A percentile compares a stretch with the other conserved stretches of the same genome.
phyloP scores from a whole-genome alignment of 92 coral and sea anemone genomes.

The Parazoanthus atlanticus region DNA sequence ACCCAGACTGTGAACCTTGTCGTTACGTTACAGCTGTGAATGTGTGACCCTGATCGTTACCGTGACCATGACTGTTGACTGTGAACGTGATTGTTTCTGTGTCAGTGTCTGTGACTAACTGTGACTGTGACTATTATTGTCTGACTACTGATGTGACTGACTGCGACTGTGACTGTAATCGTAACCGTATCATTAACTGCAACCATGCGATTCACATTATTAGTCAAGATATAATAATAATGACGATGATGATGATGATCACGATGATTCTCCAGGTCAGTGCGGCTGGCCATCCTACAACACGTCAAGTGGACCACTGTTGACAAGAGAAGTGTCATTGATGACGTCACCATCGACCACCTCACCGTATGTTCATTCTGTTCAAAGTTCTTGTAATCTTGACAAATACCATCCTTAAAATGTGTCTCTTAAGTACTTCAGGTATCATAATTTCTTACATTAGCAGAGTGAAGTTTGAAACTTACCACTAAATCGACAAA shows the following conservation, averaged over 20 bases:
- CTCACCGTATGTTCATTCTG: slow-evolving; percentile 51
- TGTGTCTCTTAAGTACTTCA: no score
- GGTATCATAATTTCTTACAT: no score
- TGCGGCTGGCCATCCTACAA: slow-evolving; percentile 81
- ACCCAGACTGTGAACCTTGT: background rate
- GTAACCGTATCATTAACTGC: background rate
- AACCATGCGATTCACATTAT: no score
- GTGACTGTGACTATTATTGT: background rate
- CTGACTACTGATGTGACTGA: background rate
- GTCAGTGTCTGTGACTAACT: background rate
- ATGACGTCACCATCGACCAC: slow-evolving; percentile 63
- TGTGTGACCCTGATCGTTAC: background rate
- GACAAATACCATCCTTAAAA: no score
- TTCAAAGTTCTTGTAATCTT: background rate
- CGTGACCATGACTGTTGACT: background rate
- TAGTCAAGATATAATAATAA: background rate
- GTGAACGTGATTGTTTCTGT: background rate
- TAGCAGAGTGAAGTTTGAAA: no score
- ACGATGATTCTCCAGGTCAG: slow-evolving; percentile 58
- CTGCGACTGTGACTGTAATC: background rate
- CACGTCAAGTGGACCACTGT: slow-evolving; percentile 85
- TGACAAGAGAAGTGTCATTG: slow-evolving; percentile 72
- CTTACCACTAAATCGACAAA: no score
- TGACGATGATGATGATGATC: background rate
- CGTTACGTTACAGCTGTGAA: background rate